A percentile compares a stretch with the other conserved stretches of the same genome.
Evolutionary conservation across 2,113 vertebrate genomes (phyloP).

Genomic region (Cochlearius cochlearius): DNA sequence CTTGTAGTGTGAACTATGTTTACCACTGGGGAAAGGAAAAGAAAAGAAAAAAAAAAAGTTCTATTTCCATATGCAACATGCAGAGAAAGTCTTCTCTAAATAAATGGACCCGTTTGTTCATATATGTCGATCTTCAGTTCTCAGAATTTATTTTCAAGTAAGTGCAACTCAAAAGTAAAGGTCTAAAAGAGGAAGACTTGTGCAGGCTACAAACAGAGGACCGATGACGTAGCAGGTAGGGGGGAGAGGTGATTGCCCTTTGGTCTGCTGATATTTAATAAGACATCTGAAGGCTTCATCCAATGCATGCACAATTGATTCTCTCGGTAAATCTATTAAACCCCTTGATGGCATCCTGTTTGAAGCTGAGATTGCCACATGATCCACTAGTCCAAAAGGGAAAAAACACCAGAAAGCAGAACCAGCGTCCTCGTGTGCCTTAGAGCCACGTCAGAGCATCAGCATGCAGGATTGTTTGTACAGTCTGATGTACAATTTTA

Average conservation of each 20-base stretch:
- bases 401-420: neutral
- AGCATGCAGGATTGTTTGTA: accelerated
- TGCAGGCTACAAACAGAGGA: neutral
- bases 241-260: neutral
- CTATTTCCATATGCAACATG: neutral
- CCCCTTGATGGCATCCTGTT: neutral
- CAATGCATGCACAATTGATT: neutral
- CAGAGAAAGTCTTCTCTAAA: neutral
- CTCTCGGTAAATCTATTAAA: neutral
- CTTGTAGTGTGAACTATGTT: neutral
- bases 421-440: neutral
- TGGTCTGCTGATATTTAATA: neutral
- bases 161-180: neutral
- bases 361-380: neutral
- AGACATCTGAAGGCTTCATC: neutral
- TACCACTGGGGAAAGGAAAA: neutral
- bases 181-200: neutral
- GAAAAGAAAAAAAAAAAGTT: neutral
- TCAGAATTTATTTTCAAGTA: neutral
- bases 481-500: accelerated
- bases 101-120: neutral
- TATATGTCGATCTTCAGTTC: neutral
- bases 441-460: neutral
- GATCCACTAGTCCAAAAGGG: neutral
- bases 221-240: neutral